phyloP scores from a whole-genome alignment of 2,888 invertebrate species.

The Tupiocoris notatus region DNA sequence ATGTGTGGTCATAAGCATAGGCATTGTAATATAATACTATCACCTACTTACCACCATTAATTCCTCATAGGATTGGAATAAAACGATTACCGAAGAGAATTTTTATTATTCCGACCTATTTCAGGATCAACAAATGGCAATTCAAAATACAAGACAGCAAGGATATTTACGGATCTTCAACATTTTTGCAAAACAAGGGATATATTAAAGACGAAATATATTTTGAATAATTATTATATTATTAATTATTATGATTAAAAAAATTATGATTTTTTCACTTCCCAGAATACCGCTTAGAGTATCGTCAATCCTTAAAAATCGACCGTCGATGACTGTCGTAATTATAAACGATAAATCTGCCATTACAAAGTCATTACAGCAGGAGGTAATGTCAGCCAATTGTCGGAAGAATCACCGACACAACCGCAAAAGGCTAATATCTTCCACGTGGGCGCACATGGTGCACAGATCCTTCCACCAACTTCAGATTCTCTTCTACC shows the following conservation, averaged over 20 bases:
- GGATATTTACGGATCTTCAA: too few relatives aligned
- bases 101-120: background rate
- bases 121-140: too few relatives aligned
- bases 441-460: background rate
- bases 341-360: background rate
- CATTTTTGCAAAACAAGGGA: too few relatives aligned
- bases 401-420: background rate
- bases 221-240: too few relatives aligned
- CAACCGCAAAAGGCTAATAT: background rate
- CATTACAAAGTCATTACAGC: background rate
- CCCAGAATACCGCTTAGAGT: too few relatives aligned
- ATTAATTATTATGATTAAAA: too few relatives aligned
- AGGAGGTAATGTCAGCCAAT: background rate
- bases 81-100: background rate
- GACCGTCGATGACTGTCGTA: too few relatives aligned
- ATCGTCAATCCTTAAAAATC: too few relatives aligned
- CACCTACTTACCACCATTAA: constrained; percentile 1
- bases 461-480: background rate
- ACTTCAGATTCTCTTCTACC: background rate
- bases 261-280: too few relatives aligned
- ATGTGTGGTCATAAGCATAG: constrained; percentile 48
- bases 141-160: too few relatives aligned
- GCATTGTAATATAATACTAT: constrained; percentile 48
- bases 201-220: too few relatives aligned
- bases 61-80: constrained; percentile 3